Conservation (phyloP, 2,888 invertebrate species). For the Lasioglossum oenotherae region DNA sequence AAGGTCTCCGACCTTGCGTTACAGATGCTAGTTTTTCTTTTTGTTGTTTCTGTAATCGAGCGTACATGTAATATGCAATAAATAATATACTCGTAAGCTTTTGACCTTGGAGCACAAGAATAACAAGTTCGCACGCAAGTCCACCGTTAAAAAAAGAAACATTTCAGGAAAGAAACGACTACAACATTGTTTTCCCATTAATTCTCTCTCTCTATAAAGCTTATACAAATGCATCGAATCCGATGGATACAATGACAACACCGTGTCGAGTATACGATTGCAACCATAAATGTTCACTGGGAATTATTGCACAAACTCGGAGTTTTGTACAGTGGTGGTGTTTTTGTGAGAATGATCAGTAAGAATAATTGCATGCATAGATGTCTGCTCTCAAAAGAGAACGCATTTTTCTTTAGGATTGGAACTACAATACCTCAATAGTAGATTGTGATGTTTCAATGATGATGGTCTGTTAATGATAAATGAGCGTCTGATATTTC, state of each 20-base stretch:
- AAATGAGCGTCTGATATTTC: not conserved
- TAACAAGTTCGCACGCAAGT: not conserved
- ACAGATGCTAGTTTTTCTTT: not conserved
- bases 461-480: not conserved
- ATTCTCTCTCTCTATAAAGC: not conserved
- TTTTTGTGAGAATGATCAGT: not conserved
- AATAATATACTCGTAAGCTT: slow-evolving; percentile 55
- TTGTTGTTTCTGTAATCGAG: slow-evolving; percentile 15
- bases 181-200: not conserved
- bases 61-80: slow-evolving; percentile 42
- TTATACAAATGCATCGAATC: not conserved
- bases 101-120: slow-evolving; percentile 53
- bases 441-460: not conserved
- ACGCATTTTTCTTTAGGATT: not conserved
- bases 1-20: slow-evolving; percentile 9
- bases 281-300: not conserved
- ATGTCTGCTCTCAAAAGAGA: not conserved
- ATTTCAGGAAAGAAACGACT: not conserved
- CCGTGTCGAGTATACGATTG: not conserved
- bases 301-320: slow-evolving; percentile 5
- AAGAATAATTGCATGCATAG: not conserved
- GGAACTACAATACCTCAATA: not conserved
- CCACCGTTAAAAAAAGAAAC: not conserved
- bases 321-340: not conserved
- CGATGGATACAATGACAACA: not conserved